A percentile compares a stretch with the other conserved stretches of the same genome.
Evolutionary conservation across 2,113 vertebrate genomes (phyloP).

Genomic region (Orycteropus afer): DNA sequence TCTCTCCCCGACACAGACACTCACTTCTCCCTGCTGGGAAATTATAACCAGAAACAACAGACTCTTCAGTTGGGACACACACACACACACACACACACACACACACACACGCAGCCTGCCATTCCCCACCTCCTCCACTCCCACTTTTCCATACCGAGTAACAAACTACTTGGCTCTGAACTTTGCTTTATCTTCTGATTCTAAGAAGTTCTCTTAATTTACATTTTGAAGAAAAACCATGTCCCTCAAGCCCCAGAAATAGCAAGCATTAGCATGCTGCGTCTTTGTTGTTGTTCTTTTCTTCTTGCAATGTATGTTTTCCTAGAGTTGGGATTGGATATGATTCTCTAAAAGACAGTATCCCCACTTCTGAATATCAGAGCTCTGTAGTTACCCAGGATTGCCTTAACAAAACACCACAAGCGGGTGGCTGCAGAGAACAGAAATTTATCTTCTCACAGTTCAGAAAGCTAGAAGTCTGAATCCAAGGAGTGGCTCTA

Average conservation of each 20-base stretch:
- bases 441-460: no score
- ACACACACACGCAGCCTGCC: not conserved
- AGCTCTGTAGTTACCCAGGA: no score
- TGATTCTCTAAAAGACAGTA: not conserved
- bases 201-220: not conserved
- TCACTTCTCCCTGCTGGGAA: not conserved
- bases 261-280: not conserved
- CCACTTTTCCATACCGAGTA: no score
- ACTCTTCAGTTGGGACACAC: not conserved
- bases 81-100: not conserved
- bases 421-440: no score
- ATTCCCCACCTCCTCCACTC: accelerated
- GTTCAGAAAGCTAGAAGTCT: no score
- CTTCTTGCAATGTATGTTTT: not conserved
- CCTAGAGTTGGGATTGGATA: not conserved
- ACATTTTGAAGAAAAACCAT: not conserved
- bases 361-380: not conserved
- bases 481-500: no score
- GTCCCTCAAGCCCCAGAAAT: not conserved
- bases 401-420: no score
- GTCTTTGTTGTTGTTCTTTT: not conserved
- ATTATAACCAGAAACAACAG: not conserved
- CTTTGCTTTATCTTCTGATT: not conserved
- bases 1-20: not conserved
- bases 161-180: no score